Percentiles rank a stretch among this genome's conserved stretches.
phyloP scores from a whole-genome alignment of 2,888 invertebrate species.

The Nomada goodeniana region DNA sequence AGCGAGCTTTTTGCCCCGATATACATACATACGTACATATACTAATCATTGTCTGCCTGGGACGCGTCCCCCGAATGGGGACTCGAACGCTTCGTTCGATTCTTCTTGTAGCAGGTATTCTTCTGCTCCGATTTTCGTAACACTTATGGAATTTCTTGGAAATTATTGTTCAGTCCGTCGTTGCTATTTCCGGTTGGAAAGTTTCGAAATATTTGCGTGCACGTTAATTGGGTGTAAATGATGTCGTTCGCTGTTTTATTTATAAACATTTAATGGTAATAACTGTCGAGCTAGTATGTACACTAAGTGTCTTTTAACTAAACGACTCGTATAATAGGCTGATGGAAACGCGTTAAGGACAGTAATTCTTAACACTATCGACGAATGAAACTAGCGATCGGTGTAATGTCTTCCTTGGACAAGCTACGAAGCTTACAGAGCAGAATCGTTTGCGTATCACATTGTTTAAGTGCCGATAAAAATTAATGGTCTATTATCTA shows the following conservation, averaged over 20 bases:
- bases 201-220: too few species aligned
- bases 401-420: slow-evolving; percentile 1
- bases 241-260: background rate
- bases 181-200: too few species aligned
- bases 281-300: background rate
- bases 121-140: slow-evolving; percentile 5
- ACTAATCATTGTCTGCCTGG: background rate
- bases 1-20: slow-evolving; percentile 64
- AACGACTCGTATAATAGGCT: too few species aligned
- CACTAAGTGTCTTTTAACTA: background rate
- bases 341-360: too few species aligned
- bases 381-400: too few species aligned
- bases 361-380: too few species aligned
- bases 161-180: too few species aligned
- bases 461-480: slow-evolving; percentile 64
- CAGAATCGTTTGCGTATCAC: slow-evolving; percentile 39
- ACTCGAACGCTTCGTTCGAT: background rate
- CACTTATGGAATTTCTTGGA: slow-evolving; percentile 9
- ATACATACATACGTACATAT: slow-evolving; percentile 8
- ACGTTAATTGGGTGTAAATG: too few species aligned
- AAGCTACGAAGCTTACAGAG: background rate
- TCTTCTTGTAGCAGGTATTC: background rate
- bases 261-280: background rate
- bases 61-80: background rate
- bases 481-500: slow-evolving; percentile 65